Evolutionary conservation across 2,888 invertebrate species (phyloP), one percentile per base, ranked within the genome.

Genomic region (Caenorhabditis wallacei): DNA sequence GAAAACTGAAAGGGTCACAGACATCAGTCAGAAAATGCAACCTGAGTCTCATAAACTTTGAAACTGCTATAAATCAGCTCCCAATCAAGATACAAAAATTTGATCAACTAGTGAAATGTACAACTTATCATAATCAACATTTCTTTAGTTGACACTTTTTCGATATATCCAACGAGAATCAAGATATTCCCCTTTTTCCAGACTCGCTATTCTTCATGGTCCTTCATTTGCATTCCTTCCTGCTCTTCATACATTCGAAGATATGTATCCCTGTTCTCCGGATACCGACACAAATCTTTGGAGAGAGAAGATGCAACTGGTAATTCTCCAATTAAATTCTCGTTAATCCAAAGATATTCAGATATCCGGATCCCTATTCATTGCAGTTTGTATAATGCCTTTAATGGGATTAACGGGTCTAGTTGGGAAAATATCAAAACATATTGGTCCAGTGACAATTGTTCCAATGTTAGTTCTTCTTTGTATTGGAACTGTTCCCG

Each of bases 201-300:
- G 90, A 26, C 72, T 90, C 8, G 87, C 89, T 0, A 86, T 90
- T 20, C 84, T 90, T 11, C 91, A 91, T 64, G 91, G 91, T 0
- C 89, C 91, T 4, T 89, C 90, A 2, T 91, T 90, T 53, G 90
- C 91, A n/a, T 91, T 91, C 61, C 76, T 91, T n/a, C 91, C 91
- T 7, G 87, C 91, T 18, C 69, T 91, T 1, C 64, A 88, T 18
- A 90, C 90, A 0, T 89, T 90, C 59, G 82, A 81, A 51, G 72
- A 86, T 13, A 51, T 61, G 8, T 80, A 68, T 48, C 79, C 84
- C 20, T 76, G 84, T 35, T 59, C 56, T 30, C 4, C 64, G 3
- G 68, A 80, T 7, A 66, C 80, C 8, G 71, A 79, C 35, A 57
- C 66, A 3, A 71, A 13, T 18, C 8, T 57, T 5, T 84, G 84